Evolutionary conservation across 64 coral and sea anemone species (phyloP).

Genomic region (Anthopleura sola): DNA sequence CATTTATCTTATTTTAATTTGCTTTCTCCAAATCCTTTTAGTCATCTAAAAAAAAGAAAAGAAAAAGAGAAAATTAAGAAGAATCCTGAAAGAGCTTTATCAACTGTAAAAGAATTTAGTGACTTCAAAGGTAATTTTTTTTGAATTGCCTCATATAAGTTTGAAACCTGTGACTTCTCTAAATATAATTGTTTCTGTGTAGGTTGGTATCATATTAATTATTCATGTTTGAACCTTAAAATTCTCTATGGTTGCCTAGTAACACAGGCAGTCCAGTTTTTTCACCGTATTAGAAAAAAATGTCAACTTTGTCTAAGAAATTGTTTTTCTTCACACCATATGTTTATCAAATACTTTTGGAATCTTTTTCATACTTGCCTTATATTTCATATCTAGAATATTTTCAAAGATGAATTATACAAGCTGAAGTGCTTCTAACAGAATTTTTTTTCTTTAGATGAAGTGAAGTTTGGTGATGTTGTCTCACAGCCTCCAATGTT

Average conservation of each 20-base stretch:
- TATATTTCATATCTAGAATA: too few species aligned
- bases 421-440: neutral
- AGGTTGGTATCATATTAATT: too few species aligned
- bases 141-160: neutral
- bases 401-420: neutral
- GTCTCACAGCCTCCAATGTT: slow-evolving; percentile 37
- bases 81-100: slow-evolving; percentile 9
- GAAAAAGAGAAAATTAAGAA: slow-evolving; percentile 41
- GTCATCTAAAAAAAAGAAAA: slow-evolving; percentile 45
- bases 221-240: too few species aligned
- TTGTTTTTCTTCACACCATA: too few species aligned
- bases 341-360: too few species aligned
- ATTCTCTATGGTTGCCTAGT: too few species aligned
- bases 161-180: neutral
- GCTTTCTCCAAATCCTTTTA: slow-evolving; percentile 7
- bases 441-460: slow-evolving; percentile 30
- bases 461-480: slow-evolving; percentile 50
- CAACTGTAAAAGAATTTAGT: neutral
- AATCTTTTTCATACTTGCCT: too few species aligned
- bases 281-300: too few species aligned
- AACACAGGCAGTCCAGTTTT: too few species aligned
- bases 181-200: too few species aligned
- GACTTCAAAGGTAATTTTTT: neutral
- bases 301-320: too few species aligned
- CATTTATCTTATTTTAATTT: neutral